These are phyloP conservation scores for Odontocolon sp. DNA, from an alignment of 2,888 invertebrate genomes.

Conservation along the genomic window DNA sequence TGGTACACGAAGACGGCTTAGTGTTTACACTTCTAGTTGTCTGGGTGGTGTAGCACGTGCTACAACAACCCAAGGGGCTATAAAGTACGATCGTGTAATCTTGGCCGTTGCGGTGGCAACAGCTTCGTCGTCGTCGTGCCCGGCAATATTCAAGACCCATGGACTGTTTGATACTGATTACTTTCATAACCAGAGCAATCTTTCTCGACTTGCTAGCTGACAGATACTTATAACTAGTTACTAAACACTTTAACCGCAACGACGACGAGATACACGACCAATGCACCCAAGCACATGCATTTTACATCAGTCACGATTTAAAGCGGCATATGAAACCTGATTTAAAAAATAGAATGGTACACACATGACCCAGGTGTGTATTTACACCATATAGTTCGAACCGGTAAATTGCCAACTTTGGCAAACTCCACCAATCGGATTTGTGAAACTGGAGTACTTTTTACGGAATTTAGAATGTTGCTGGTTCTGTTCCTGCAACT, in stretches of 20 bases:
- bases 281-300: no score
- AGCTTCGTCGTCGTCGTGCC: conserved; percentile 2
- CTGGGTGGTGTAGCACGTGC: conserved; percentile 8
- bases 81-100: conserved; percentile 35
- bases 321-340: no score
- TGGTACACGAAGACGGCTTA: neutral
- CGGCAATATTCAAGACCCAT: neutral
- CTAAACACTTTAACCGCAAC: no score
- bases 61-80: conserved; percentile 8
- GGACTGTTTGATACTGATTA: neutral
- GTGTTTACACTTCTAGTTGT: conserved; percentile 12
- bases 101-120: conserved; percentile 12
- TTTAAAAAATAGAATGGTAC: no score
- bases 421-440: neutral
- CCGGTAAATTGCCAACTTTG: no score
- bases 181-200: conserved; percentile 7
- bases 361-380: no score
- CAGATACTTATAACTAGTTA: neutral
- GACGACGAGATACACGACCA: no score
- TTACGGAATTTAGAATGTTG: neutral
- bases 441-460: neutral
- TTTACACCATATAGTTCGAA: no score
- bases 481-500: no score
- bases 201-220: neutral
- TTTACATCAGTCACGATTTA: no score